These are phyloP conservation scores for Palloptera scutellata DNA, from an alignment of 2,888 invertebrate genomes.

Conservation along the genomic window DNA sequence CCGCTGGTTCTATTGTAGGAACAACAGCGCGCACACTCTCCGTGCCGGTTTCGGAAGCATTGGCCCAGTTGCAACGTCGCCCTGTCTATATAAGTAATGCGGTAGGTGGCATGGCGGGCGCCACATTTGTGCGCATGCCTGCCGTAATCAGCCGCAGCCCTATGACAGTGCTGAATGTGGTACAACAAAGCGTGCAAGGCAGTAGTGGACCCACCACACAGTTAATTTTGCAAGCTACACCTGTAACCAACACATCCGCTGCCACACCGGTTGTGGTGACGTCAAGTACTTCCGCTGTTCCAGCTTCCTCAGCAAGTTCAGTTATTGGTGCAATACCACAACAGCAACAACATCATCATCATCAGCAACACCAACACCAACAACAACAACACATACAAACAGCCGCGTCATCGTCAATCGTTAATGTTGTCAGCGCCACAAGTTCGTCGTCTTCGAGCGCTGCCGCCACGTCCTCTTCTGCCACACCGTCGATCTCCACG, in stretches of 20 bases:
- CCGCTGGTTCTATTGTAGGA: constrained; percentile 54
- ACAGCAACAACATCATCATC: constrained; percentile 8
- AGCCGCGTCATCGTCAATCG: constrained; percentile 23
- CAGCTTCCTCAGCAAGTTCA: constrained; percentile 32
- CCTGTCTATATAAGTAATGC: constrained; percentile 60
- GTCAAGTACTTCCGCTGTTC: constrained; percentile 32
- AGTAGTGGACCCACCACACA: constrained; percentile 50
- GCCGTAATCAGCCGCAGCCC: constrained; percentile 54
- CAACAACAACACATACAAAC: constrained; percentile 26
- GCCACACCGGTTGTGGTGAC: constrained; percentile 41
- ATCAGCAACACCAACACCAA: constrained; percentile 29
- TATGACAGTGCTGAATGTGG: constrained; percentile 57
- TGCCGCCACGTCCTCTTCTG: constrained; percentile 34
- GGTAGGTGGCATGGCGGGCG: constrained; percentile 48
- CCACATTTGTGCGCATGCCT: constrained; percentile 57
- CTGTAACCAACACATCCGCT: constrained; percentile 31
- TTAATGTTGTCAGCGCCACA: constrained; percentile 28
- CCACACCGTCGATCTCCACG: constrained; percentile 35
- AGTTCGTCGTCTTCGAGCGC: constrained; percentile 23
- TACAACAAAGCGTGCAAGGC: constrained; percentile 47
- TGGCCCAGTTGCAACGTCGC: constrained; percentile 57
- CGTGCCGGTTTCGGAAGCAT: constrained; percentile 52
- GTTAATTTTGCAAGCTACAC: constrained; percentile 50
- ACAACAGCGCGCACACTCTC: constrained; percentile 47
- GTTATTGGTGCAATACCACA: constrained; percentile 25